These are phyloP conservation scores for Eupsilia transversa DNA, from an alignment of 2,888 invertebrate species.

Conservation along the genomic window DNA sequence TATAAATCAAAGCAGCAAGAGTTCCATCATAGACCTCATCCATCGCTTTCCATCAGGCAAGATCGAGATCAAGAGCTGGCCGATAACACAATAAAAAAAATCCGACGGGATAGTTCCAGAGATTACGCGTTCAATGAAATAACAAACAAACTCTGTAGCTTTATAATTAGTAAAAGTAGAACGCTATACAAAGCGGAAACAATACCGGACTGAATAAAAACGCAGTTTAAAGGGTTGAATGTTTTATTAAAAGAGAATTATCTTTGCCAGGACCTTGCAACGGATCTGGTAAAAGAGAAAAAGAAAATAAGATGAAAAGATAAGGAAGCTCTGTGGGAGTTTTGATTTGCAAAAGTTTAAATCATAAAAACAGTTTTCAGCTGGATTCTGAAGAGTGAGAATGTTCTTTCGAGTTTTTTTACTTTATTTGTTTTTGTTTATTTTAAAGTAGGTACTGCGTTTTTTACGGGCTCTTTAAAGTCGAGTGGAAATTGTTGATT, in stretches of 20 bases:
- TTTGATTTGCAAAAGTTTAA: conserved; percentile 55
- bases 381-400: conserved; percentile 21
- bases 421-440: conserved; percentile 29
- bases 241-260: conserved; percentile 55
- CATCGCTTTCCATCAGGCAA: too few relatives aligned
- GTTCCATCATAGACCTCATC: too few relatives aligned
- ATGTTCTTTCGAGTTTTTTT: conserved; percentile 19
- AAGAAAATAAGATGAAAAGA: conserved; percentile 45
- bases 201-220: conserved; percentile 46
- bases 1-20: too few relatives aligned
- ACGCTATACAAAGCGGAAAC: conserved; percentile 22
- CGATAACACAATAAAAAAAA: too few relatives aligned
- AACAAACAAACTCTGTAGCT: too few relatives aligned
- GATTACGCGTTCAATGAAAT: too few relatives aligned
- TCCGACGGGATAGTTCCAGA: background rate
- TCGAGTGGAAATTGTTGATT: conserved; percentile 15
- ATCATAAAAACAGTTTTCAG: conserved; percentile 47
- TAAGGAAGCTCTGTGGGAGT: conserved; percentile 34
- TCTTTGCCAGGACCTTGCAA: conserved; percentile 41
- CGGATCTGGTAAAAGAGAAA: conserved; percentile 34
- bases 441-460: conserved; percentile 20
- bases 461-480: conserved; percentile 6
- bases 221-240: conserved; percentile 41
- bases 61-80: too few relatives aligned
- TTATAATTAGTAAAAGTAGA: conserved; percentile 1